Percentiles rank a stretch among this genome's conserved stretches.
Evolutionary conservation across 2,113 vertebrate genomes (phyloP).

Genomic region (Tricholaema leucomelas): DNA sequence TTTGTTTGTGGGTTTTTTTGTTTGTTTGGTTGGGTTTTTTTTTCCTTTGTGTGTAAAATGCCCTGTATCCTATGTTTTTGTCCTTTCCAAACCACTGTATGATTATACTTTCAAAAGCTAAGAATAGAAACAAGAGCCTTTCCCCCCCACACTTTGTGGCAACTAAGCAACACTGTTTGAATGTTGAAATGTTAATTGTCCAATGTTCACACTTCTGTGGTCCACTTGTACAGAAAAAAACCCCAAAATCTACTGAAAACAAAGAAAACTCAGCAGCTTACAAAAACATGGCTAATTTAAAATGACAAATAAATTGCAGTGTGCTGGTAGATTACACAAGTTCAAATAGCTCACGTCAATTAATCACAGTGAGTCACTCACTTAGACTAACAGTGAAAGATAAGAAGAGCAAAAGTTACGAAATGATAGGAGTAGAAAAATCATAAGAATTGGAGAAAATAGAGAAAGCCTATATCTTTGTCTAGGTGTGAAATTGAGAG

Average conservation of each 20-base stretch:
- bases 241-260: background rate
- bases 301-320: conserved; percentile 9
- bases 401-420: background rate
- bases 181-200: background rate
- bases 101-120: background rate
- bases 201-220: background rate
- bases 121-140: background rate
- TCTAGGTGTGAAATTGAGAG: no score
- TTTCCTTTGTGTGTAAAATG: background rate
- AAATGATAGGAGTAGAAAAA: background rate
- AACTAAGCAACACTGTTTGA: background rate
- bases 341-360: background rate
- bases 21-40: background rate
- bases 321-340: background rate
- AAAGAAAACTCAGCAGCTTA: background rate
- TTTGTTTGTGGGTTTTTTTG: background rate
- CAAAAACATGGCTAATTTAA: background rate
- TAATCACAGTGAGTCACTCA: background rate
- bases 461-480: no score
- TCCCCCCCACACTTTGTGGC: background rate
- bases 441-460: no score
- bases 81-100: background rate
- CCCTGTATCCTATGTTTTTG: background rate
- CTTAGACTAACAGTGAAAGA: background rate
- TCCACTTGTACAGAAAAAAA: background rate